phyloP scores from a whole-genome alignment of 2,888 invertebrate genomes.

The Latrodectus hesperus region DNA sequence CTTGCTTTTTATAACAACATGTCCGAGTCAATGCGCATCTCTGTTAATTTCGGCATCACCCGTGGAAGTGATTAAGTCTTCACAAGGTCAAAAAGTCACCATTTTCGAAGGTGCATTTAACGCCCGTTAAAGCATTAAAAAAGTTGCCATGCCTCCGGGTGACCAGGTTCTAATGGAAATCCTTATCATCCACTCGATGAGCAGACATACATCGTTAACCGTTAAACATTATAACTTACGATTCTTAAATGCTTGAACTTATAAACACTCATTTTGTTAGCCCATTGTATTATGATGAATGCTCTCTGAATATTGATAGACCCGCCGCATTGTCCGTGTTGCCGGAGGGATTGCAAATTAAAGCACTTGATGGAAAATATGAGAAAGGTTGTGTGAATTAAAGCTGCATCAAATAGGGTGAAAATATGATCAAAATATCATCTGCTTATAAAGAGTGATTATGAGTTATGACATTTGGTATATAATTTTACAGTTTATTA shows the following conservation, averaged over 20 bases:
- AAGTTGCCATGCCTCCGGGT: neutral
- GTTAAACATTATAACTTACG: neutral
- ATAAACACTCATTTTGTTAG: slow-evolving; percentile 3
- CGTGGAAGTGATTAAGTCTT: neutral
- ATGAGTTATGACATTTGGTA: too few relatives aligned
- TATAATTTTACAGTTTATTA: too few relatives aligned
- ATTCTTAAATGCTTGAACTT: neutral
- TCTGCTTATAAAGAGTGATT: too few relatives aligned
- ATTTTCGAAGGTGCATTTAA: neutral
- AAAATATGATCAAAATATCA: too few relatives aligned
- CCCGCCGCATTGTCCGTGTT: neutral
- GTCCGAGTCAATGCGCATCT: neutral
- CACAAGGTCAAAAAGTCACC: neutral
- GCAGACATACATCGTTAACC: neutral
- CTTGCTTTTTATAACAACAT: too few relatives aligned
- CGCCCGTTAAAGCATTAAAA: neutral
- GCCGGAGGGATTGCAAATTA: neutral
- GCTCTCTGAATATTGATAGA: neutral
- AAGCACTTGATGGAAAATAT: too few relatives aligned
- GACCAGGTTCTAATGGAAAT: neutral
- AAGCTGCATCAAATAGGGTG: too few relatives aligned
- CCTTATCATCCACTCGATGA: neutral
- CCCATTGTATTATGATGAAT: slow-evolving; percentile 3
- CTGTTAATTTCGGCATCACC: slow-evolving; percentile 1
- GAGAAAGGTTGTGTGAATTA: too few relatives aligned